These are phyloP conservation scores for Natator depressus DNA, from an alignment of 2,113 vertebrate genomes.

Conservation along the genomic window DNA sequence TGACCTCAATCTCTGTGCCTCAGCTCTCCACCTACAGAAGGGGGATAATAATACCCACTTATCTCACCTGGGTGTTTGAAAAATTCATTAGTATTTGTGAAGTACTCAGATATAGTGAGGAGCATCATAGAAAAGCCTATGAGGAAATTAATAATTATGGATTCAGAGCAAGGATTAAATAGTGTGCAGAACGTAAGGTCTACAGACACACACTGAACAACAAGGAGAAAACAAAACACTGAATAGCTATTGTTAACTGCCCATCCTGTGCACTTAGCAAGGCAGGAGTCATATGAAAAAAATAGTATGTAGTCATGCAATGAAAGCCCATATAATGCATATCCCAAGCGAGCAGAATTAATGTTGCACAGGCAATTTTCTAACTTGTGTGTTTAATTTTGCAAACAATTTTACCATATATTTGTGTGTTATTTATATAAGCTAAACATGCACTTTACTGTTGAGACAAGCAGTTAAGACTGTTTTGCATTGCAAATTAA, in stretches of 20 bases:
- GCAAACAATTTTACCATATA: background rate
- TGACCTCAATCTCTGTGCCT: background rate
- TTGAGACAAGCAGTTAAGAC: background rate
- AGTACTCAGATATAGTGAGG: background rate
- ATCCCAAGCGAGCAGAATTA: background rate
- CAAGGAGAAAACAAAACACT: background rate
- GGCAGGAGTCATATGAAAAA: background rate
- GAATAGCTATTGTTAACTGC: background rate
- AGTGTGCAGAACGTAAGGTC: background rate
- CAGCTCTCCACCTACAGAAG: background rate
- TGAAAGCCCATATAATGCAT: background rate
- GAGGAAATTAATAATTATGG: background rate
- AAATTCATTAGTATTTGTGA: background rate
- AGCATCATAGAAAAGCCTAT: background rate
- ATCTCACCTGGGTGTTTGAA: background rate
- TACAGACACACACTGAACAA: background rate
- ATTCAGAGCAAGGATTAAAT: background rate
- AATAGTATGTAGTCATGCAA: background rate
- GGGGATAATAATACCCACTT: background rate
- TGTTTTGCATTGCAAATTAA: background rate
- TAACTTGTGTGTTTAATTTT: background rate
- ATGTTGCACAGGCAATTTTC: background rate
- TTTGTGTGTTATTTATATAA: background rate
- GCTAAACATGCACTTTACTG: background rate
- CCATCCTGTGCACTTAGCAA: background rate